phyloP scores from a whole-genome alignment of 2,888 invertebrate genomes.

The Ochropleura leucogaster region DNA sequence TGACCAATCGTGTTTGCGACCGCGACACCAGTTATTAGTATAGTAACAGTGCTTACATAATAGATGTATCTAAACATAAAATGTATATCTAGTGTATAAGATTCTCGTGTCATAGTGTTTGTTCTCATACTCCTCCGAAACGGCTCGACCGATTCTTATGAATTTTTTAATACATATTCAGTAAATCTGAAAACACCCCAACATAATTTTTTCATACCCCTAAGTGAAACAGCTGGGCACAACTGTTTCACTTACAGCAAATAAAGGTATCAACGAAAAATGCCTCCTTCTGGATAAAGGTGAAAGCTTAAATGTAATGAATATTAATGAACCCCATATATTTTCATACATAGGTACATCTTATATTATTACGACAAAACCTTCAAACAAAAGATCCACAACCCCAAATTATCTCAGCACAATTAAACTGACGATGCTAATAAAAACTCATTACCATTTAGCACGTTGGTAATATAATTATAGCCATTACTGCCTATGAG shows the following conservation, averaged over 20 bases:
- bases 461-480: conserved; percentile 59
- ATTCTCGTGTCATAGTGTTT: no score
- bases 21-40: no score
- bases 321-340: conserved; percentile 10
- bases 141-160: no score
- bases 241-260: no score
- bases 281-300: neutral
- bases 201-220: no score
- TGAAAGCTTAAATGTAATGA: conserved; percentile 1
- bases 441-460: conserved; percentile 59
- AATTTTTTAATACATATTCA: no score
- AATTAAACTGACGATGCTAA: conserved; percentile 47
- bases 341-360: no score
- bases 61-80: neutral
- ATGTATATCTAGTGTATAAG: neutral
- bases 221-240: no score
- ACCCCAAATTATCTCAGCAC: conserved; percentile 6
- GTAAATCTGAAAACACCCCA: no score
- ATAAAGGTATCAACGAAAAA: neutral
- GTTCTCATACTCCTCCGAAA: no score
- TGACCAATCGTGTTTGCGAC: no score
- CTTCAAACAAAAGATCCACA: conserved; percentile 23
- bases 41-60: no score
- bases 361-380: neutral
- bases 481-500: conserved; percentile 55